Conservation (phyloP, 1,140 invertebrate species). For the Megalonaias nervosa region DNA sequence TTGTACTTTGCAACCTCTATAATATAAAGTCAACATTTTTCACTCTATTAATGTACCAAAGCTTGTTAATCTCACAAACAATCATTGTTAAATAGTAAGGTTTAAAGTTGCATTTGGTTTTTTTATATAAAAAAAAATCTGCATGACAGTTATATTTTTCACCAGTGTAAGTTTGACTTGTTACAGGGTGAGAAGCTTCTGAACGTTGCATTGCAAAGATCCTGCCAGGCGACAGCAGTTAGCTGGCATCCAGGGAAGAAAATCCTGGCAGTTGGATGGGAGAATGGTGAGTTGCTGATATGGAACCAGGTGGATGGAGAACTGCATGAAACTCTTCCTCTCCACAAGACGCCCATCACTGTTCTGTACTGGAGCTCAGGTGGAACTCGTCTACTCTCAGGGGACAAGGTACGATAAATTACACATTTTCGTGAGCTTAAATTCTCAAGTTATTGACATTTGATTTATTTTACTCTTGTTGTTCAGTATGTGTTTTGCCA, state of each 20-base stretch:
- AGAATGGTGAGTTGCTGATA: constrained; percentile 89
- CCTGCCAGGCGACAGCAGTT: constrained; percentile 76
- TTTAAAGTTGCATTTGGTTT: too few species aligned
- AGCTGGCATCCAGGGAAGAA: constrained; percentile 91
- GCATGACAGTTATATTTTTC: too few species aligned
- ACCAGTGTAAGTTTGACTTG: constrained; percentile 3
- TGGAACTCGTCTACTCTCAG: constrained; percentile 83
- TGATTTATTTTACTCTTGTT: too few species aligned
- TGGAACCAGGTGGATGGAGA: constrained; percentile 81
- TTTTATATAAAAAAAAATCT: too few species aligned
- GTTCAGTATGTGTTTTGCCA: too few species aligned
- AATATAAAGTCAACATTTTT: too few species aligned
- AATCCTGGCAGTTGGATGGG: constrained; percentile 89
- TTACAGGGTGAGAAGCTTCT: constrained; percentile 83
- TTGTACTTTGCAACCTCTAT: too few species aligned
- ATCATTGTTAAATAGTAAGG: too few species aligned
- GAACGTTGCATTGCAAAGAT: constrained; percentile 79
- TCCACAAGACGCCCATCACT: constrained; percentile 85
- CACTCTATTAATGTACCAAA: too few species aligned
- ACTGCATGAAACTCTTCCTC: constrained; percentile 82
- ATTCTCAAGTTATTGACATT: too few species aligned
- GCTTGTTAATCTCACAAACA: too few species aligned
- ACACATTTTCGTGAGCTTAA: neutral
- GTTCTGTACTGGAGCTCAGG: constrained; percentile 83
- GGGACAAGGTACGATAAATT: constrained; percentile 61